These are phyloP conservation scores for Melanogrammus aeglefinus DNA, from an alignment of 2,797 vertebrate genomes.

Conservation along the genomic window DNA sequence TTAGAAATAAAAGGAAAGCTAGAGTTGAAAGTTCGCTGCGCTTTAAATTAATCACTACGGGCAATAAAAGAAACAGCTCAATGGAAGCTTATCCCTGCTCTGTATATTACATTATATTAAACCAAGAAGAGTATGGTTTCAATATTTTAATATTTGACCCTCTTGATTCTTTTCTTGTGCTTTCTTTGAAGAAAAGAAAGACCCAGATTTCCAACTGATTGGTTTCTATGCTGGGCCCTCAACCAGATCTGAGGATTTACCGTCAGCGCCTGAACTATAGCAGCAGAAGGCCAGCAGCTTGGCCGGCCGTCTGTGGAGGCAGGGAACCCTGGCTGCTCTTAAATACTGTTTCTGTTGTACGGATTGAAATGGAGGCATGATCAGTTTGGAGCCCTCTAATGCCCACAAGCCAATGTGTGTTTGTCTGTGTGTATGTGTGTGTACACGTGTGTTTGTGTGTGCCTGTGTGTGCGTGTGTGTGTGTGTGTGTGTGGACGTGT, in stretches of 20 bases:
- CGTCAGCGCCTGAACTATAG: slow-evolving; percentile 26
- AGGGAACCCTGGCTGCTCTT: slow-evolving; percentile 78
- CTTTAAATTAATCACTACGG: slow-evolving; percentile 9
- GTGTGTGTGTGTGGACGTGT: too few relatives aligned
- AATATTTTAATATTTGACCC: neutral
- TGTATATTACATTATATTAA: neutral
- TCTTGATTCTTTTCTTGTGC: neutral
- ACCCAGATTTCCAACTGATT: slow-evolving; percentile 16
- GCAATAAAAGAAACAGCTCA: neutral
- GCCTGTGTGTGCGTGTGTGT: too few relatives aligned
- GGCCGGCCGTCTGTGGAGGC: slow-evolving; percentile 78
- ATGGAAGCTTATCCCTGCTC: slow-evolving; percentile 9
- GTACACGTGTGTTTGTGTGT: slow-evolving; percentile 38
- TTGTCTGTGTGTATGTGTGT: too few relatives aligned
- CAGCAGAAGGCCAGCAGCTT: slow-evolving; percentile 84
- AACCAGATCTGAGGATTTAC: slow-evolving; percentile 27
- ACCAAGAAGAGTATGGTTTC: neutral
- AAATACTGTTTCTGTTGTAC: slow-evolving; percentile 84
- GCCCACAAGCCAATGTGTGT: slow-evolving; percentile 75
- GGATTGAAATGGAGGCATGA: slow-evolving; percentile 88
- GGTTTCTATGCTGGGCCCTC: slow-evolving; percentile 3
- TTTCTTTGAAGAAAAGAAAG: too few relatives aligned
- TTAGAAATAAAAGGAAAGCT: slow-evolving; percentile 53
- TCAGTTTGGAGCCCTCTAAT: slow-evolving; percentile 81
- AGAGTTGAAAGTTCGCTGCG: slow-evolving; percentile 29